A percentile compares a stretch with the other conserved stretches of the same genome.
Conservation (phyloP, 2,113 vertebrate species). For the Heterochromis multidens region DNA sequence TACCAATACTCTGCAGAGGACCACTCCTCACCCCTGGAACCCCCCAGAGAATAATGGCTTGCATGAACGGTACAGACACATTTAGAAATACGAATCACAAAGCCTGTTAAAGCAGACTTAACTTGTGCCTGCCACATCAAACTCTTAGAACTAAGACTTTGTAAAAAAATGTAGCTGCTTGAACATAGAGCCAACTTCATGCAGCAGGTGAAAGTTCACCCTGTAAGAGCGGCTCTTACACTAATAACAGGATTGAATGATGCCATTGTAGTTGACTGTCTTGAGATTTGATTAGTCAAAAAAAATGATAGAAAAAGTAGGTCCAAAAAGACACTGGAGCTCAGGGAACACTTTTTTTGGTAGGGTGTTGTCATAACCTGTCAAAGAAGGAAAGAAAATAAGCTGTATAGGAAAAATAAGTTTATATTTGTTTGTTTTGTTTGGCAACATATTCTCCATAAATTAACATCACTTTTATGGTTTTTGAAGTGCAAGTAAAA, state of each 20-base stretch:
- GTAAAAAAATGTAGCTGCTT: neutral
- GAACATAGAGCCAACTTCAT: neutral
- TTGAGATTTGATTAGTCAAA: too few species aligned
- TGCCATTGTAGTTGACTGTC: neutral
- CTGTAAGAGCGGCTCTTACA: neutral
- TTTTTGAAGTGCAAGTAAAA: neutral
- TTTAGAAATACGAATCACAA: neutral
- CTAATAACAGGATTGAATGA: neutral
- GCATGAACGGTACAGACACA: slow-evolving; percentile 75
- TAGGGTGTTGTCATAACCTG: neutral
- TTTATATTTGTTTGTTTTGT: neutral
- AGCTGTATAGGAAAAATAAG: neutral
- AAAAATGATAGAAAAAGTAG: too few species aligned
- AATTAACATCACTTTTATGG: neutral
- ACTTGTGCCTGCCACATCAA: neutral
- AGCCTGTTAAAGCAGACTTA: neutral
- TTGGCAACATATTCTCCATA: neutral
- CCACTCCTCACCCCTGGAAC: slow-evolving; percentile 81
- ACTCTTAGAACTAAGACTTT: neutral
- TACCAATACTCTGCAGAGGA: slow-evolving; percentile 84
- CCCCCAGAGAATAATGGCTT: slow-evolving; percentile 92
- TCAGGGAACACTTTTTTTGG: neutral
- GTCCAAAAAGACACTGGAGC: neutral
- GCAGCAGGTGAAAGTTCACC: neutral
- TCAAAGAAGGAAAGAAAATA: neutral